These are phyloP conservation scores for Calliopum simillimum DNA, from an alignment of 2,888 invertebrate genomes.

Conservation along the genomic window DNA sequence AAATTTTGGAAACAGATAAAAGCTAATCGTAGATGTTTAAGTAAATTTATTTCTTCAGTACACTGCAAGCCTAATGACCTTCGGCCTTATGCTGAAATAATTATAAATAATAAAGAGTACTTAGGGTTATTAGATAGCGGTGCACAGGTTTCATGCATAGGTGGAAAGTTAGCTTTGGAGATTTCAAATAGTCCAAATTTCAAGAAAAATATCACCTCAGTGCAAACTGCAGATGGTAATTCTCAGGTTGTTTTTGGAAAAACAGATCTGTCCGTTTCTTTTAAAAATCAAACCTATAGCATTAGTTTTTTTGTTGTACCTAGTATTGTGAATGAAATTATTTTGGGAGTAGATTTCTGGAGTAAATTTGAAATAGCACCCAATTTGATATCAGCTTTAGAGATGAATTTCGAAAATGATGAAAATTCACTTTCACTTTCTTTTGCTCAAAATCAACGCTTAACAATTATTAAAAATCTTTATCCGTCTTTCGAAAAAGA, in stretches of 20 bases:
- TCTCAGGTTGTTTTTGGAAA: neutral
- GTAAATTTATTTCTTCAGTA: neutral
- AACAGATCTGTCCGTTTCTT: neutral
- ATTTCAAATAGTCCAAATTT: neutral
- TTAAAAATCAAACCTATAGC: neutral
- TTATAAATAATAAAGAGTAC: neutral
- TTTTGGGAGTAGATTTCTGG: too few species aligned
- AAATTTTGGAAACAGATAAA: neutral
- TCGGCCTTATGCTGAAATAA: conserved; percentile 1
- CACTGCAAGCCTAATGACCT: neutral
- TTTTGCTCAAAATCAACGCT: too few species aligned
- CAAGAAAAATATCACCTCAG: neutral
- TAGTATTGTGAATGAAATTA: too few species aligned
- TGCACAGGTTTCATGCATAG: conserved; percentile 2
- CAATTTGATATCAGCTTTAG: too few species aligned
- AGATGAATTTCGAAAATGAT: too few species aligned
- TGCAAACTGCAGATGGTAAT: neutral
- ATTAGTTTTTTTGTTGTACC: neutral
- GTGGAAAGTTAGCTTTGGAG: neutral
- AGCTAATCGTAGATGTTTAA: neutral
- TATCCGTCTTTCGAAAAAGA: too few species aligned
- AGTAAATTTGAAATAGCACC: too few species aligned
- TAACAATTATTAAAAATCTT: too few species aligned
- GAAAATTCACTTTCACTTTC: too few species aligned
- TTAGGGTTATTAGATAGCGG: conserved; percentile 15